A percentile compares a stretch with the other conserved stretches of the same genome.
Conservation (phyloP, 2,797 vertebrate species). For the Acrossocheilus wenchowensis region DNA sequence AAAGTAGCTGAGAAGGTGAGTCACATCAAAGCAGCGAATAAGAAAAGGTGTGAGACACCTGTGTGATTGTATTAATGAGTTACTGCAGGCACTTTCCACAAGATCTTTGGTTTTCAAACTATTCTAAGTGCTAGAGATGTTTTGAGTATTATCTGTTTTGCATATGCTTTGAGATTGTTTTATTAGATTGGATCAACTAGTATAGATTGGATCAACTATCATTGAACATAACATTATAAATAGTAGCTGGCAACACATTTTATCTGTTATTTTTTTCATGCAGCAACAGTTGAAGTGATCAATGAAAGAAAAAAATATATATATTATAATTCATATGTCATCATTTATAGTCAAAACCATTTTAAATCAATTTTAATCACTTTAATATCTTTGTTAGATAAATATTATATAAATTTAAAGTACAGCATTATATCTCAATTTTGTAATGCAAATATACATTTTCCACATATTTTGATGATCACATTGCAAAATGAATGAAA, state of each 20-base stretch:
- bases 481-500: too few species aligned
- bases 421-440: too few species aligned
- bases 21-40: neutral
- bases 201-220: neutral
- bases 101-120: neutral
- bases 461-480: too few species aligned
- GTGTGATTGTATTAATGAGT: neutral
- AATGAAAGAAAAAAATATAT: neutral
- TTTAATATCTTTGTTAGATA: neutral
- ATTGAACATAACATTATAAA: neutral
- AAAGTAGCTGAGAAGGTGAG: slow-evolving; percentile 82
- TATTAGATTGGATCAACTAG: neutral
- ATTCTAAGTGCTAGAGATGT: too few species aligned
- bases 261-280: too few species aligned
- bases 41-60: slow-evolving; percentile 16
- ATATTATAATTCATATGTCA: neutral
- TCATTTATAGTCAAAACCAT: neutral
- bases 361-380: neutral
- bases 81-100: neutral
- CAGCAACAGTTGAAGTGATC: neutral
- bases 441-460: too few species aligned
- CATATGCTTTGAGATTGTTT: neutral
- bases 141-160: neutral
- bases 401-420: too few species aligned
- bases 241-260: neutral